These are phyloP conservation scores for Oreohelix idahoensis DNA, from an alignment of 1,140 invertebrate genomes.

Conservation along the genomic window DNA sequence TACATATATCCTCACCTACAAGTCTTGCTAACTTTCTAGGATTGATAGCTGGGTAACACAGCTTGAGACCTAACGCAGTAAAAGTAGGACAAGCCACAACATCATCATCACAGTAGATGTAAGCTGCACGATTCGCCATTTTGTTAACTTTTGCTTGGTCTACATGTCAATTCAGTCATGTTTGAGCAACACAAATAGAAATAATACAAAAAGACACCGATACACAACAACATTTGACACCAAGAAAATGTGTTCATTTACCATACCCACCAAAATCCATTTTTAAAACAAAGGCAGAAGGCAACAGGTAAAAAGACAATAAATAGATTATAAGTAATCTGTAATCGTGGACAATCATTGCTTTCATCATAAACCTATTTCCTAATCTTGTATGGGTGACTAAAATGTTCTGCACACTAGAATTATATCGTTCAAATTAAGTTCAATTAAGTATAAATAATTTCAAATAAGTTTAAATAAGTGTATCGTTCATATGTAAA, in stretches of 20 bases:
- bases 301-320: too few species aligned
- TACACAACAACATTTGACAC: background rate
- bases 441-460: too few species aligned
- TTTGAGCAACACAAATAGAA: too few species aligned
- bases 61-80: slow-evolving; percentile 40
- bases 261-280: slow-evolving; percentile 6
- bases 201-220: background rate
- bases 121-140: slow-evolving; percentile 32
- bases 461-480: too few species aligned
- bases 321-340: too few species aligned
- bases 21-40: slow-evolving; percentile 54
- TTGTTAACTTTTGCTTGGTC: slow-evolving; percentile 45
- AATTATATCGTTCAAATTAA: too few species aligned
- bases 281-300: background rate
- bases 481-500: too few species aligned
- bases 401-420: too few species aligned
- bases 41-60: slow-evolving; percentile 48
- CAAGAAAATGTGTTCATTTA: background rate
- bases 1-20: slow-evolving; percentile 41
- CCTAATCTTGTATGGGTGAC: too few species aligned
- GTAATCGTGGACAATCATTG: too few species aligned
- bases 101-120: slow-evolving; percentile 46
- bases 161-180: background rate
- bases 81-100: slow-evolving; percentile 41
- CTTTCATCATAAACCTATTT: too few species aligned